Conservation (phyloP, 2,888 invertebrate species). For the Phymatocera aterrima region DNA sequence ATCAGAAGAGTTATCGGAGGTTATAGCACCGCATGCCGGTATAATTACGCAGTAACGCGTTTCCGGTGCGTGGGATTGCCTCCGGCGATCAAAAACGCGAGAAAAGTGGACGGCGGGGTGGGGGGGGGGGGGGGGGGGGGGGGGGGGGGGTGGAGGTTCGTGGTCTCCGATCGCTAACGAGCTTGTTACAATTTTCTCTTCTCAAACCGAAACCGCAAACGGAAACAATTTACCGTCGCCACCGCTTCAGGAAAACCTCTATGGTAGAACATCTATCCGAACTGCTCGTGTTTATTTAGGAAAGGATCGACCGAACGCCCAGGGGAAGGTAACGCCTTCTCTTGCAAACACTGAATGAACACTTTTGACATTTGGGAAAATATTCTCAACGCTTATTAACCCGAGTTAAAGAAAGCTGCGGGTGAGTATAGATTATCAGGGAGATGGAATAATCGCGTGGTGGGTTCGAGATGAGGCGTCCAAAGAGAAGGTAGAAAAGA, state of each 20-base stretch:
- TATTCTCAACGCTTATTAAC: background rate
- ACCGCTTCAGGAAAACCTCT: background rate
- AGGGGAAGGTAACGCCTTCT: background rate
- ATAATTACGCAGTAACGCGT: constrained; percentile 11
- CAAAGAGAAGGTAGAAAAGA: background rate
- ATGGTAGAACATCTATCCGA: constrained; percentile 23
- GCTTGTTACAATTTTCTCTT: constrained; percentile 1
- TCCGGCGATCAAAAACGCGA: constrained; percentile 19
- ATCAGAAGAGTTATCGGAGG: constrained; percentile 14
- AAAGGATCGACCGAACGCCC: constrained; percentile 8
- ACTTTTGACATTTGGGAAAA: constrained; percentile 10
- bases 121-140: background rate
- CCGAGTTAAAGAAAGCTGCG: background rate
- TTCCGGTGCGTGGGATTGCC: constrained; percentile 18
- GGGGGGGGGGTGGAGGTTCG: background rate
- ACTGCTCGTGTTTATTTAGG: constrained; percentile 30
- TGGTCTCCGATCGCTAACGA: constrained; percentile 26
- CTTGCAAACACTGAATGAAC: background rate
- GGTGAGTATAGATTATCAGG: constrained; percentile 11
- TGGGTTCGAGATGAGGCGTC: background rate
- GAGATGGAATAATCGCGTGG: background rate
- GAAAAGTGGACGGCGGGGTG: no score
- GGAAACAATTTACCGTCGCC: constrained; percentile 31
- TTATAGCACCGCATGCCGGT: background rate
- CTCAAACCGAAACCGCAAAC: background rate